Percentiles rank a stretch among this genome's conserved stretches.
Conservation (phyloP, 2,113 vertebrate species). For the Thalassoma bifasciatum region DNA sequence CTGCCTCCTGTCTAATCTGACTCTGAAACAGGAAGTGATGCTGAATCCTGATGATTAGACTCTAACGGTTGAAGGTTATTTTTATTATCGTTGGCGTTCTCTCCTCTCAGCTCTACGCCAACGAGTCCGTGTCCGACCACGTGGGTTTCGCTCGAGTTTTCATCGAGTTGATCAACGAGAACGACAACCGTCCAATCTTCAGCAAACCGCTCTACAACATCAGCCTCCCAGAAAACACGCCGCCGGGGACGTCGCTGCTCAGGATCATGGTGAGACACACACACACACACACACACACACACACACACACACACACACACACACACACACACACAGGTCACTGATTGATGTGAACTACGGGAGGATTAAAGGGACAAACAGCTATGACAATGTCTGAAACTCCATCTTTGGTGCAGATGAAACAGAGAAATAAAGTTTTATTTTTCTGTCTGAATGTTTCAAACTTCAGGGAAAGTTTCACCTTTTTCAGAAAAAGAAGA, state of each 20-base stretch:
- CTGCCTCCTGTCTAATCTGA: background rate
- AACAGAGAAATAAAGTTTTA: background rate
- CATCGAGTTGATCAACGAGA: constrained; percentile 96
- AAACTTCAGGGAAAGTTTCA: background rate
- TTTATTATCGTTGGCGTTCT: too few species aligned
- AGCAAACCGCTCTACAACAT: constrained; percentile 92
- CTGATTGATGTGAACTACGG: too few species aligned
- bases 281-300: too few species aligned
- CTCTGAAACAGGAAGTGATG: too few species aligned
- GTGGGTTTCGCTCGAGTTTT: constrained; percentile 94
- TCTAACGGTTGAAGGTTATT: too few species aligned
- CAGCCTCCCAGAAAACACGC: constrained; percentile 90
- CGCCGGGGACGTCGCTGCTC: constrained; percentile 87
- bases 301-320: too few species aligned
- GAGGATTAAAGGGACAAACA: too few species aligned
- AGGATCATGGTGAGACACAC: constrained; percentile 92
- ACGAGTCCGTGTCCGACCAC: constrained; percentile 93
- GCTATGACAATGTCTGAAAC: too few species aligned
- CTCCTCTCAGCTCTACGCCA: constrained; percentile 93
- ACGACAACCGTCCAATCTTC: constrained; percentile 96
- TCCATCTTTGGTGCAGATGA: background rate
- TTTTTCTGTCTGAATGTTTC: background rate
- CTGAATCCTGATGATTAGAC: too few species aligned
- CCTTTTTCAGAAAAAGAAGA: background rate
- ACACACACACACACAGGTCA: too few species aligned